These are phyloP conservation scores for Stenodema calcarata DNA, from an alignment of 2,888 invertebrate genomes.

Conservation along the genomic window DNA sequence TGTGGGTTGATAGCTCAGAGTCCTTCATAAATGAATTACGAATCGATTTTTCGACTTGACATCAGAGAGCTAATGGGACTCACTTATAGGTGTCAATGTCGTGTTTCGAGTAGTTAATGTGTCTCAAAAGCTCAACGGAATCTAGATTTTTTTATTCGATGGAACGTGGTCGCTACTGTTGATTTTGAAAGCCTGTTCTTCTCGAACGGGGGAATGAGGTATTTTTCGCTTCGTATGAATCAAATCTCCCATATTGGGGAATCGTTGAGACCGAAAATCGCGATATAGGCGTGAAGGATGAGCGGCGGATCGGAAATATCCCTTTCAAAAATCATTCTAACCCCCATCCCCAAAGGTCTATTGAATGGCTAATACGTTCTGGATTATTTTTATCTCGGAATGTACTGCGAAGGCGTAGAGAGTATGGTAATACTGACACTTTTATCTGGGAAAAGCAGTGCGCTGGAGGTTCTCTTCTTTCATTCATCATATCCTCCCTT, in stretches of 20 bases:
- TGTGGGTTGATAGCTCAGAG: too few species aligned
- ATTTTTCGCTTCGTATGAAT: too few species aligned
- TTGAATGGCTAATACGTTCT: conserved; percentile 44
- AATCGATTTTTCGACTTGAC: too few species aligned
- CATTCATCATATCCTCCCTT: conserved; percentile 25
- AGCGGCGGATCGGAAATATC: conserved; percentile 26
- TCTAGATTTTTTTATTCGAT: too few species aligned
- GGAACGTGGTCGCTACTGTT: too few species aligned
- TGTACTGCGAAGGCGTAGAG: conserved; percentile 31
- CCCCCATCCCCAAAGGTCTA: conserved; percentile 3
- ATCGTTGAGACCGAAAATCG: not conserved
- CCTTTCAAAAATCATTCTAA: not conserved
- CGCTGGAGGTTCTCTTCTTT: conserved; percentile 17
- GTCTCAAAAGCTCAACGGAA: too few species aligned
- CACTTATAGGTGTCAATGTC: too few species aligned
- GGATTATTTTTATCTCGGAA: conserved; percentile 48
- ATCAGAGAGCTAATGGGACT: too few species aligned
- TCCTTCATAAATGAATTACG: too few species aligned
- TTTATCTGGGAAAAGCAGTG: conserved; percentile 34
- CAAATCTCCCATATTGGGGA: not conserved
- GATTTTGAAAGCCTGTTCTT: too few species aligned
- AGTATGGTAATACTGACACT: conserved; percentile 40
- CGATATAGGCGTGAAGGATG: conserved; percentile 14
- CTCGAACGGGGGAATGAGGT: too few species aligned
- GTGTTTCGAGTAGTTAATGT: too few species aligned